Conservation (phyloP, 2,888 invertebrate species). For the Ophion slaviceki region DNA sequence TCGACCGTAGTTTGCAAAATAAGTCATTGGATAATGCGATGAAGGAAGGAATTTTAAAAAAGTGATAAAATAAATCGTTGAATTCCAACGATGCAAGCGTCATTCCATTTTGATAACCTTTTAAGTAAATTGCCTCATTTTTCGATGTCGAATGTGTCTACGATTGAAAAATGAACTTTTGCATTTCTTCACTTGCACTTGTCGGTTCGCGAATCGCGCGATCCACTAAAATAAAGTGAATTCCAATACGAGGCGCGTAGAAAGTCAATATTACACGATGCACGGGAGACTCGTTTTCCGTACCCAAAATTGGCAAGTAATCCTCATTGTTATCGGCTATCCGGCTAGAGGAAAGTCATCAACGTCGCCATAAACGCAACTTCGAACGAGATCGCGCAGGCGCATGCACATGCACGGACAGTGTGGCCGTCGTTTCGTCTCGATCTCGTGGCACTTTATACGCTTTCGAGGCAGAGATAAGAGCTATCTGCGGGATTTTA, state of each 20-base stretch:
- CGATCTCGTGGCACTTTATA: not conserved
- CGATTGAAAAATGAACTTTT: no score
- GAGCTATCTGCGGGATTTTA: not conserved
- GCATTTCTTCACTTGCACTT: no score
- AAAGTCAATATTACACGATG: not conserved
- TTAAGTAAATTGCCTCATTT: no score
- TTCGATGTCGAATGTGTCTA: no score
- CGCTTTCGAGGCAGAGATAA: not conserved
- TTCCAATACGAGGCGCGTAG: not conserved
- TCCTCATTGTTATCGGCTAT: constrained; percentile 2
- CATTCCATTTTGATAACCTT: no score
- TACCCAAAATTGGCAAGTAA: not conserved
- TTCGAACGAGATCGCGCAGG: constrained; percentile 2
- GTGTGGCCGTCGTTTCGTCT: not conserved
- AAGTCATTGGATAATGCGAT: no score
- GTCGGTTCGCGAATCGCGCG: not conserved
- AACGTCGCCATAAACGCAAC: not conserved
- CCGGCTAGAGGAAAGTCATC: constrained; percentile 5
- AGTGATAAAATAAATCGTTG: no score
- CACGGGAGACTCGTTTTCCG: not conserved
- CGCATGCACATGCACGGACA: not conserved
- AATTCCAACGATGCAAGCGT: no score
- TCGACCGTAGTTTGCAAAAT: no score
- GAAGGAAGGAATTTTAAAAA: no score
- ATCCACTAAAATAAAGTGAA: not conserved